Percentiles rank a stretch among this genome's conserved stretches.
phyloP scores from a whole-genome alignment of 1,140 invertebrate genomes.

The Vollenhovia emeryi region DNA sequence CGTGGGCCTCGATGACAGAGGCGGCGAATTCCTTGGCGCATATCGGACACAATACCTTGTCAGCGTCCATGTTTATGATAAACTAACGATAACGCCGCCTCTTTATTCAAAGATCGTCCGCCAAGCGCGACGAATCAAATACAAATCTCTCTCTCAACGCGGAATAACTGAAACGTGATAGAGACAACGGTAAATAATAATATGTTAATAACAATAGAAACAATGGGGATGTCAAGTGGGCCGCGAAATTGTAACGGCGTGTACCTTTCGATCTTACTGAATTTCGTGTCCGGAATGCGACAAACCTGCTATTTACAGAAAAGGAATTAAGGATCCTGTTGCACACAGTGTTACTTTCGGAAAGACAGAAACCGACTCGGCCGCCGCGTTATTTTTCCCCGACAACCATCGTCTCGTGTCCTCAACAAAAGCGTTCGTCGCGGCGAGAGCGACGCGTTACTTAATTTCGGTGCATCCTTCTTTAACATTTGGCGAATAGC shows the following conservation, averaged over 20 bases:
- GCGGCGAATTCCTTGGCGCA: conserved; percentile 85
- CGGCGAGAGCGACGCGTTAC: no score
- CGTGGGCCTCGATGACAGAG: conserved; percentile 88
- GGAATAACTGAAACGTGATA: not conserved
- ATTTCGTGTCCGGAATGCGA: not conserved
- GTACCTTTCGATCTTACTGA: not conserved
- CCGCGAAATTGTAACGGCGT: not conserved
- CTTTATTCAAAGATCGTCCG: not conserved
- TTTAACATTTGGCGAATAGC: no score
- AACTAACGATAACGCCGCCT: not conserved
- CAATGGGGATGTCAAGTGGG: not conserved
- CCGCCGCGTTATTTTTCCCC: not conserved
- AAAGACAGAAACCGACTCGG: not conserved
- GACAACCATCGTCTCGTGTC: not conserved
- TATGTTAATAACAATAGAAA: not conserved
- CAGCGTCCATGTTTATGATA: conserved; percentile 54
- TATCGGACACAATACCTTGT: conserved; percentile 85
- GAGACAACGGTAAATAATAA: not conserved
- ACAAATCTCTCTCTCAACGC: not conserved
- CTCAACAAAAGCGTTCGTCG: not conserved
- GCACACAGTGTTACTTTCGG: not conserved
- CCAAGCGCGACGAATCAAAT: not conserved
- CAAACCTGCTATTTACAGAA: not conserved
- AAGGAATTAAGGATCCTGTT: not conserved
- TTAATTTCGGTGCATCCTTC: no score